These are phyloP conservation scores for Neostethus bicornis DNA, from an alignment of 2,797 vertebrate species.

Conservation along the genomic window DNA sequence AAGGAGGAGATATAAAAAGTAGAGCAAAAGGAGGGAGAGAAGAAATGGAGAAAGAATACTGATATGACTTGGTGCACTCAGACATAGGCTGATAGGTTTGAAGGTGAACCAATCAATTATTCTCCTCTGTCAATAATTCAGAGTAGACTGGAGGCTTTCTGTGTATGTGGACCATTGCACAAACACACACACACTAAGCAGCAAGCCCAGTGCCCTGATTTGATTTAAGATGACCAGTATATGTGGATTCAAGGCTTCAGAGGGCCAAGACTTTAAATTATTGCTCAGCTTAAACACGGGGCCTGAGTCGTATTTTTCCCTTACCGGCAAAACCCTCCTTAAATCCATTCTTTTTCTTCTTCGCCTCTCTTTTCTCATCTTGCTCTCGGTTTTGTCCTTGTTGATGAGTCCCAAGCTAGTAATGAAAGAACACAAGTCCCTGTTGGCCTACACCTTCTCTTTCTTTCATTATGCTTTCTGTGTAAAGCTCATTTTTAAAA, in stretches of 20 bases:
- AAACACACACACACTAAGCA: constrained; percentile 33
- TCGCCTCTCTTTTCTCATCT: constrained; percentile 29
- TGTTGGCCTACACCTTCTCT: constrained; percentile 30
- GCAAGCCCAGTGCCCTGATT: constrained; percentile 68
- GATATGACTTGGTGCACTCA: constrained; percentile 68
- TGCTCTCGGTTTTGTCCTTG: constrained; percentile 21
- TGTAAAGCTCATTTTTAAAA: constrained; percentile 22
- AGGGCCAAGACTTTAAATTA: constrained; percentile 74
- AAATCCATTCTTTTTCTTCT: constrained; percentile 28
- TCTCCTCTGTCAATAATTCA: constrained; percentile 80
- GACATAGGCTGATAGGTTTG: constrained; percentile 71
- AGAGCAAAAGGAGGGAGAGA: constrained; percentile 34
- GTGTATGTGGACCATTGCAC: constrained; percentile 36
- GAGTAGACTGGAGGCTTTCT: constrained; percentile 58
- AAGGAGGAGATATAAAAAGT: constrained; percentile 15
- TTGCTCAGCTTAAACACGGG: constrained; percentile 74
- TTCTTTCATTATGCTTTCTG: constrained; percentile 13
- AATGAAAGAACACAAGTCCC: constrained; percentile 21
- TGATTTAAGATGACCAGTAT: constrained; percentile 82
- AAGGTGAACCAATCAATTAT: constrained; percentile 83
- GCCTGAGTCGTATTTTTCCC: constrained; percentile 63
- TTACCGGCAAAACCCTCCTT: constrained; percentile 44
- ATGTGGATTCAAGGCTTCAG: constrained; percentile 77
- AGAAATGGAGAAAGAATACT: constrained; percentile 50
- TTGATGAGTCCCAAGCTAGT: constrained; percentile 30